Evolutionary conservation across 2,888 invertebrate genomes (phyloP), one percentile per base, ranked within the genome.

Genomic region (Sinotaia quadrata): DNA sequence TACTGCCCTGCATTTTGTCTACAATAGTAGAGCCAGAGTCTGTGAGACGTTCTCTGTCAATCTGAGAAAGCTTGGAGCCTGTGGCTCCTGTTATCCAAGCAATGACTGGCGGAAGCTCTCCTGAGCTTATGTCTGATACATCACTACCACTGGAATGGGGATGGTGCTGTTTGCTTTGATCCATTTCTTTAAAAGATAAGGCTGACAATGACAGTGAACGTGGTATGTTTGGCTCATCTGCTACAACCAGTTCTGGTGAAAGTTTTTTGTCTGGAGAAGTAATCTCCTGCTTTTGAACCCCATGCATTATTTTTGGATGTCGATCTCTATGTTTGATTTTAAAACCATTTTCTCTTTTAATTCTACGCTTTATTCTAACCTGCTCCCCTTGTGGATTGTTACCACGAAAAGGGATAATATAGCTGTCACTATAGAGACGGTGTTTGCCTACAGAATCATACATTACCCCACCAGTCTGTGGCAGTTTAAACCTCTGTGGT

Each of bases 61-160:
- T 66, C 37, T 71, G 66, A 12, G 68, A 56, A 21, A 52, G 4
- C 24, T 24, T 18, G 29, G 51, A n/a, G 27, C 41, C 57, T 47
- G 37, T 34, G 29, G 47, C 65, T 15, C 62, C 56, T 5, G 66
- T n/a, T 31, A 78, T 56, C 54, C 54, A 65, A 0, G 65, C 36
- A 33, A 65, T 65, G 37, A 56, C 65, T 21, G 27, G 62, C 33
- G 73, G 67, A 4, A 78, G 74, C 67, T 79, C 81, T 15, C 80
- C 79, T 8, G 72, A 56, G 75, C 79, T 81, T 12, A 79, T 61
- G 51, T 78, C 77, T 0, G 80, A 81, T 12, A 71, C 67, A 29
- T 78, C 76, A 67, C 80, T 79, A 52, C 73, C 74, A 67, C 77
- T 78, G 7, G 77, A 78, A 15, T 27, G 63, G 31, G 52, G 51